Conservation (phyloP, 2,888 invertebrate species). For the Leptogaster cylindrica region DNA sequence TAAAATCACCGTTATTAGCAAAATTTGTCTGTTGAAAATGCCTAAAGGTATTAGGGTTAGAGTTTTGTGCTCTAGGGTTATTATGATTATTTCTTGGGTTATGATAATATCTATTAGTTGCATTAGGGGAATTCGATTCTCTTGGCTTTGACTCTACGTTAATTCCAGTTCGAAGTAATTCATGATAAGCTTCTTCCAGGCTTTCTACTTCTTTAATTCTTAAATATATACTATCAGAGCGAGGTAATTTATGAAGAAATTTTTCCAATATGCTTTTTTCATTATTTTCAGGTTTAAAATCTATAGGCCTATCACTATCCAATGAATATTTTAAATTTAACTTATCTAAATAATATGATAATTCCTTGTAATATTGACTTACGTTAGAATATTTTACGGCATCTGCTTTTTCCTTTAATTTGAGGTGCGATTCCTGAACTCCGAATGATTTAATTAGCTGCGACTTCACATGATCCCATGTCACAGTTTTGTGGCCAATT, state of each 20-base stretch:
- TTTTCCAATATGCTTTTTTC: conserved; percentile 23
- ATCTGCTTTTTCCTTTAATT: no score
- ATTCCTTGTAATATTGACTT: conserved; percentile 24
- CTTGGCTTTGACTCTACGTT: no score
- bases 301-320: background rate
- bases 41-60: background rate
- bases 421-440: no score
- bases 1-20: background rate
- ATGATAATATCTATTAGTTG: background rate
- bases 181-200: conserved; percentile 30
- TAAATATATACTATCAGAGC: conserved; percentile 18
- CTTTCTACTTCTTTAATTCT: conserved; percentile 18
- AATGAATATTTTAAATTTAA: conserved; percentile 28
- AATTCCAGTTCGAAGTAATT: conserved; percentile 5
- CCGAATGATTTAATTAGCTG: no score
- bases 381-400: no score
- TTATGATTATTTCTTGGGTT: background rate
- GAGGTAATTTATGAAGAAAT: conserved; percentile 17
- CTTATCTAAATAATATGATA: conserved; percentile 22
- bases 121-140: background rate
- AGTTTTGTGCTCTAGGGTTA: no score
- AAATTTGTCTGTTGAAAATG: background rate
- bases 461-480: no score
- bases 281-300: conserved; percentile 16
- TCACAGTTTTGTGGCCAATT: no score